phyloP scores from a whole-genome alignment of 2,888 invertebrate species.

The Tachina fera region DNA sequence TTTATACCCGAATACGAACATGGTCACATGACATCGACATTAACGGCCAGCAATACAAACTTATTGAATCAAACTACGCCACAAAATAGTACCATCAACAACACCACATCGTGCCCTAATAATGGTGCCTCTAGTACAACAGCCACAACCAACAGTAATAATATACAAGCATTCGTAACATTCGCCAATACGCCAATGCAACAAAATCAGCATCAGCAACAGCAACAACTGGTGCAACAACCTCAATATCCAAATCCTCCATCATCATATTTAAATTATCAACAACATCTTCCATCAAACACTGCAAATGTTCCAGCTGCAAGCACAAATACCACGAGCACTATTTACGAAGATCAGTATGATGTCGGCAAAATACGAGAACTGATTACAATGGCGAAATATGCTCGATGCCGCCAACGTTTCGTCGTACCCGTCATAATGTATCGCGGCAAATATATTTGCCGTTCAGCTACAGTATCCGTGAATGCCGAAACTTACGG shows the following conservation, averaged over 20 bases:
- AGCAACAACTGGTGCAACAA: slow-evolving; percentile 26
- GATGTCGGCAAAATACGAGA: slow-evolving; percentile 86
- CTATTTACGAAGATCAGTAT: slow-evolving; percentile 85
- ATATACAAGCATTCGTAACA: slow-evolving; percentile 79
- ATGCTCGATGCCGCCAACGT: slow-evolving; percentile 89
- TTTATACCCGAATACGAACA: slow-evolving; percentile 86
- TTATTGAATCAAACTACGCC: slow-evolving; percentile 34
- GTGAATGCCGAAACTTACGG: slow-evolving; percentile 90
- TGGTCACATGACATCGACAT: slow-evolving; percentile 76
- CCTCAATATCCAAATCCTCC: slow-evolving; percentile 44
- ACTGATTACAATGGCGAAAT: slow-evolving; percentile 87
- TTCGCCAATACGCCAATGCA: slow-evolving; percentile 76
- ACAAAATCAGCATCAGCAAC: slow-evolving; percentile 70
- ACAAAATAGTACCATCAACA: slow-evolving; percentile 25
- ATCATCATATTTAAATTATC: slow-evolving; percentile 45
- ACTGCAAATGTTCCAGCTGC: slow-evolving; percentile 19
- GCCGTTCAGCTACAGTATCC: slow-evolving; percentile 89
- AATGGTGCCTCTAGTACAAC: slow-evolving; percentile 48
- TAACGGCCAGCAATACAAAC: slow-evolving; percentile 72
- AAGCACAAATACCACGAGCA: slow-evolving; percentile 73
- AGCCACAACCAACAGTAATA: slow-evolving; percentile 56
- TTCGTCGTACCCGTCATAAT: slow-evolving; percentile 91
- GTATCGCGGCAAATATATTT: slow-evolving; percentile 88
- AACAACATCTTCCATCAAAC: slow-evolving; percentile 41
- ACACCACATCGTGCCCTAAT: slow-evolving; percentile 61